phyloP scores from a whole-genome alignment of 2,888 invertebrate species.

The Drosophila demipolita region DNA sequence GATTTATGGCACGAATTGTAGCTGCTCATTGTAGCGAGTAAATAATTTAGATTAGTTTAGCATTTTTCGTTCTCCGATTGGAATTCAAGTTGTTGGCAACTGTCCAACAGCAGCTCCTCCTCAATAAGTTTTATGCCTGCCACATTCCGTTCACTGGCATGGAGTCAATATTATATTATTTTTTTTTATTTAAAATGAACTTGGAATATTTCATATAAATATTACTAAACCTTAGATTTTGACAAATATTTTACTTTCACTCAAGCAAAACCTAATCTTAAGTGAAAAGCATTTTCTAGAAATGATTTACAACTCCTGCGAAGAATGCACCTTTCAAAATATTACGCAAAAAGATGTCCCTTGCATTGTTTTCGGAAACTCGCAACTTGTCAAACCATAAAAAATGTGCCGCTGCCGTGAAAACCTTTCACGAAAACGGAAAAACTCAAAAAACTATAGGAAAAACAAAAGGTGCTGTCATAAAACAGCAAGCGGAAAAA shows the following conservation, averaged over 20 bases:
- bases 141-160: background rate
- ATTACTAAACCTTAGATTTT: background rate
- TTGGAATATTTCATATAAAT: background rate
- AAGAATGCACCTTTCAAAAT: conserved; percentile 82
- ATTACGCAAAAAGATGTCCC: conserved; percentile 69
- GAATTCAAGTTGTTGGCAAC: conserved; percentile 50
- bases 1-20: conserved; percentile 78
- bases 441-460: conserved; percentile 13
- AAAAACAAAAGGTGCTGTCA: conserved; percentile 55
- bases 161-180: background rate
- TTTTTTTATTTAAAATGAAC: background rate
- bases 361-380: conserved; percentile 50
- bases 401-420: conserved; percentile 62
- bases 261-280: background rate
- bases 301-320: conserved; percentile 67
- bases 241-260: background rate
- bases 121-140: conserved; percentile 39
- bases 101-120: conserved; percentile 18
- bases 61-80: conserved; percentile 64
- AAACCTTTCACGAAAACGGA: conserved; percentile 62
- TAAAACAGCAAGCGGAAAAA: conserved; percentile 75
- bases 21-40: conserved; percentile 78
- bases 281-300: conserved; percentile 19
- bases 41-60: conserved; percentile 78
- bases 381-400: conserved; percentile 74